A percentile compares a stretch with the other conserved stretches of the same genome.
Evolutionary conservation across 1,140 invertebrate genomes (phyloP).

Genomic region (Pseudomyrmex cubaensis): DNA sequence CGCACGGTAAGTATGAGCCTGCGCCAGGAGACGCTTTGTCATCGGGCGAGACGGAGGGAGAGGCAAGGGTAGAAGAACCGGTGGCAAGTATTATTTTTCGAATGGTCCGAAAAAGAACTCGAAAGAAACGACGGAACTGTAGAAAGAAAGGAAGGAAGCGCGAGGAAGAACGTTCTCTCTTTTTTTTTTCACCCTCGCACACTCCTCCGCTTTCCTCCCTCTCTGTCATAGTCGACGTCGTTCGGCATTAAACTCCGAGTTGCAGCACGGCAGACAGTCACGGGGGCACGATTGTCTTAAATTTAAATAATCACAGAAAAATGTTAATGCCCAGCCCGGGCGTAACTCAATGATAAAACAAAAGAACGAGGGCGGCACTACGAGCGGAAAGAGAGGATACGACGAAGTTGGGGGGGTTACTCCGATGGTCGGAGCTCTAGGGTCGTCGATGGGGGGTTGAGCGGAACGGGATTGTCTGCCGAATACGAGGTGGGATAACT

Average conservation of each 20-base stretch:
- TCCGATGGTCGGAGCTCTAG: not conserved
- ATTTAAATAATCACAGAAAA: constrained; percentile 82
- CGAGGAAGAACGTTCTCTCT: constrained; percentile 7
- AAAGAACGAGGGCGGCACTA: constrained; percentile 63
- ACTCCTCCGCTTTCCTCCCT: not conserved
- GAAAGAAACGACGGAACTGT: constrained; percentile 30
- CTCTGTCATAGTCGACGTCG: constrained; percentile 40
- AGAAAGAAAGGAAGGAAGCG: not conserved
- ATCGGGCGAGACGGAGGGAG: constrained; percentile 3
- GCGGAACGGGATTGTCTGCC: not conserved
- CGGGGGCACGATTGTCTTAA: constrained; percentile 76
- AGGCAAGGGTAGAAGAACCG: not conserved
- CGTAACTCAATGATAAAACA: constrained; percentile 81
- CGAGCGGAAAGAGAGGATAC: not conserved
- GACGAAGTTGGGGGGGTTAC: constrained; percentile 42
- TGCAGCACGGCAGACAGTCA: constrained; percentile 62
- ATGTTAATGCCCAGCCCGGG: constrained; percentile 76
- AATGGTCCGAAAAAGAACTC: constrained; percentile 59
- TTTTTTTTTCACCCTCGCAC: not conserved
- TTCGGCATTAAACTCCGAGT: constrained; percentile 63
- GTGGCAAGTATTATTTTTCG: constrained; percentile 65
- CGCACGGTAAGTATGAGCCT: constrained; percentile 45
- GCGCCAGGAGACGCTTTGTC: constrained; percentile 64
- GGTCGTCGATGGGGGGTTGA: not conserved
- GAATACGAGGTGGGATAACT: constrained; percentile 36